Evolutionary conservation across 2,888 invertebrate species (phyloP).

Genomic region (Lasioglossum malachurum): DNA sequence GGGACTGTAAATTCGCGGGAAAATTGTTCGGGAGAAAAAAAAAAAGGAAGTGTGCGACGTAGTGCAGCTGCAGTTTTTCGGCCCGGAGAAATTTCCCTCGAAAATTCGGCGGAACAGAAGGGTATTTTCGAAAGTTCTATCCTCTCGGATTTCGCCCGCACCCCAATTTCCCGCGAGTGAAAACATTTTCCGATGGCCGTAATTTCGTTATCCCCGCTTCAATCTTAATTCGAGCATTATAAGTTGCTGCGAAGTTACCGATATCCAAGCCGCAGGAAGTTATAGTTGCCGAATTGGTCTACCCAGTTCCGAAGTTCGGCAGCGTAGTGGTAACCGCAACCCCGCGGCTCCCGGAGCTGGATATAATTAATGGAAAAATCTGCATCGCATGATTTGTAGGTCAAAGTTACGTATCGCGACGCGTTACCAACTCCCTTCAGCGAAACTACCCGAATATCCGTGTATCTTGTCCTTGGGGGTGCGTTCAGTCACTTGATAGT

Average conservation of each 20-base stretch:
- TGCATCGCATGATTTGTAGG: conserved; percentile 40
- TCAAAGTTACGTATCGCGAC: conserved; percentile 35
- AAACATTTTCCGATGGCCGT: background rate
- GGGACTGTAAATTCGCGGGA: background rate
- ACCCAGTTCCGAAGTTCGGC: conserved; percentile 48
- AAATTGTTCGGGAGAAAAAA: background rate
- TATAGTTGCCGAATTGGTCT: conserved; percentile 43
- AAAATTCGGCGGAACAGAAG: background rate
- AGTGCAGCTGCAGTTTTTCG: background rate
- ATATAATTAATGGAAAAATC: conserved; percentile 56
- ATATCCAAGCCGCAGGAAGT: conserved; percentile 51
- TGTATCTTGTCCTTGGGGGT: background rate
- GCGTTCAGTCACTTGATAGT: background rate
- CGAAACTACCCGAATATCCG: background rate
- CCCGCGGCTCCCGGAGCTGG: conserved; percentile 27
- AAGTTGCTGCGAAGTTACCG: conserved; percentile 53
- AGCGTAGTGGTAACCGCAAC: conserved; percentile 37
- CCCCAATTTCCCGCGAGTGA: background rate
- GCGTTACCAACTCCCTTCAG: background rate
- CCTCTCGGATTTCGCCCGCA: background rate
- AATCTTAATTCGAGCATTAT: conserved; percentile 49
- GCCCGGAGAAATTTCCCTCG: background rate
- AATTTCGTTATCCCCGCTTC: conserved; percentile 42
- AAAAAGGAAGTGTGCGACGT: background rate
- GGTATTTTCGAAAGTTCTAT: background rate